Evolutionary conservation across 37 sponge, comb jelly and placozoan genomes (phyloP).

Genomic region (Bolinopsis microptera): DNA sequence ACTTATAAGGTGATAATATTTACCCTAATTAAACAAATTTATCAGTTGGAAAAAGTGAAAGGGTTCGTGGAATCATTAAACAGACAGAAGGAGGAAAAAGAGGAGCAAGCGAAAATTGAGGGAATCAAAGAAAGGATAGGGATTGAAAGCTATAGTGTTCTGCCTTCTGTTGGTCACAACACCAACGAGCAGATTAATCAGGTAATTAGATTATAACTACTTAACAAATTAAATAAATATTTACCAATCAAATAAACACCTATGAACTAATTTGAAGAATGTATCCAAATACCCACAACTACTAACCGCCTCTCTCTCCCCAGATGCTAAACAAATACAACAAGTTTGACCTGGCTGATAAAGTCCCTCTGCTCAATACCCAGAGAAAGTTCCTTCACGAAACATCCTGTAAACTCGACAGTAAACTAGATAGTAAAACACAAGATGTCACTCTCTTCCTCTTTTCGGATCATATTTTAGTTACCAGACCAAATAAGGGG

Average conservation of each 20-base stretch:
- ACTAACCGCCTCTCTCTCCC: neutral
- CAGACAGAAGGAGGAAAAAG: constrained; percentile 42
- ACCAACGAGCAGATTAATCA: constrained; percentile 41
- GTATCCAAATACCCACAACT: neutral
- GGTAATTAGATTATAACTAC: neutral
- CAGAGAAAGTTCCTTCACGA: constrained; percentile 58
- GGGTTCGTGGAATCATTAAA: constrained; percentile 22
- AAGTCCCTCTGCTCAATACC: constrained; percentile 17
- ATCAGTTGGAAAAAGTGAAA: constrained; percentile 14
- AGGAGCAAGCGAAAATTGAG: constrained; percentile 31
- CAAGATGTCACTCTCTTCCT: constrained; percentile 45
- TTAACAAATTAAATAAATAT: no score
- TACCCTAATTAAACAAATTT: neutral
- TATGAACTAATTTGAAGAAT: no score
- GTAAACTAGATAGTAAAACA: neutral
- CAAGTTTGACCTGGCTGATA: constrained; percentile 59
- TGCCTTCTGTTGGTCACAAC: neutral
- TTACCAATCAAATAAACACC: no score
- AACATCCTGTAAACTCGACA: neutral
- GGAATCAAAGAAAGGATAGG: constrained; percentile 27
- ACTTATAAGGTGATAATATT: no score
- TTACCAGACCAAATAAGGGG: constrained; percentile 26
- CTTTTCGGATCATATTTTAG: constrained; percentile 39
- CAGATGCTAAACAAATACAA: constrained; percentile 46
- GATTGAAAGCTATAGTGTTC: constrained; percentile 39